A percentile compares a stretch with the other conserved stretches of the same genome.
These are phyloP conservation scores for Simalia tracyae DNA, from an alignment of 2,797 vertebrate species.

Conservation along the genomic window DNA sequence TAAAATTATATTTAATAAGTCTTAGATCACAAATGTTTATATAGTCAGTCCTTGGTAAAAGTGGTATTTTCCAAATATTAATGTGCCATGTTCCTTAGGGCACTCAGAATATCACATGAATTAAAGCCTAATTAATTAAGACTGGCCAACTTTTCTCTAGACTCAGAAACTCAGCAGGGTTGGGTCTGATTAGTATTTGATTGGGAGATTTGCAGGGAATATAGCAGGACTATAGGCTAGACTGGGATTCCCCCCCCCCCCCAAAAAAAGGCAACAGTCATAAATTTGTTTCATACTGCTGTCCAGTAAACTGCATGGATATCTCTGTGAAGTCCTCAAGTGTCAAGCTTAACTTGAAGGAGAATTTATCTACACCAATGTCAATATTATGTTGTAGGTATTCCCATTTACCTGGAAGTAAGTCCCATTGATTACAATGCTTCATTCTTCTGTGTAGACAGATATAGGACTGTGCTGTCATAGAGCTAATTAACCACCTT, in stretches of 20 bases:
- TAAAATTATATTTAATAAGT: not conserved
- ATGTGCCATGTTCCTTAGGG: not conserved
- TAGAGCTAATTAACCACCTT: not conserved
- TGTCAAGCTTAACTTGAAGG: no score
- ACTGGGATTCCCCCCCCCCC: no score
- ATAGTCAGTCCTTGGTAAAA: not conserved
- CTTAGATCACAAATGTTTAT: not conserved
- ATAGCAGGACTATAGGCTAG: not conserved
- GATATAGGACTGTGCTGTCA: not conserved
- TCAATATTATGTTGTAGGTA: no score
- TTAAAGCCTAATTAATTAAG: not conserved
- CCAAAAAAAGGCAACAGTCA: no score
- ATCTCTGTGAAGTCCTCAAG: no score
- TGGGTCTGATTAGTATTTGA: not conserved
- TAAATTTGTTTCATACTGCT: no score
- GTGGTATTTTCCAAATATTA: not conserved
- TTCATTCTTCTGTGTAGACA: not conserved
- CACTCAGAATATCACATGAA: not conserved
- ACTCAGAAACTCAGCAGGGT: not conserved
- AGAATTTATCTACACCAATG: no score
- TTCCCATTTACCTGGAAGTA: not conserved
- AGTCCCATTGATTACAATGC: not conserved
- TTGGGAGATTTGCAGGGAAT: not conserved
- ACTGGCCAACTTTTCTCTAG: not conserved
- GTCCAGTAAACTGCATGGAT: no score